These are phyloP conservation scores for Athrips mouffetella DNA, from an alignment of 2,888 invertebrate genomes.

Conservation along the genomic window DNA sequence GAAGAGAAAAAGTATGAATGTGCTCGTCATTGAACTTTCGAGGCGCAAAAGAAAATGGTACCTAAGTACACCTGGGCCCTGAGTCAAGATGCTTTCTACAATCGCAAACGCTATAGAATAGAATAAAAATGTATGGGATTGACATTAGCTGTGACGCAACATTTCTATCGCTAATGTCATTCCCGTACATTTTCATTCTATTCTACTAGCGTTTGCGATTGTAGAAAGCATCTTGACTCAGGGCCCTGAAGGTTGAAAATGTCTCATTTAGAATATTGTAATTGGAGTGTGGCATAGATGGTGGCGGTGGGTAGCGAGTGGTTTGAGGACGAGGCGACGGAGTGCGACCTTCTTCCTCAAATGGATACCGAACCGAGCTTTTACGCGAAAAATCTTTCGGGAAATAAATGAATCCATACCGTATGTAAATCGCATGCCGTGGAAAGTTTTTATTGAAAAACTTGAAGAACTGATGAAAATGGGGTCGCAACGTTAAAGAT, in stretches of 20 bases:
- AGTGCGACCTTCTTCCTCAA: constrained; percentile 62
- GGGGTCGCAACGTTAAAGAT: constrained; percentile 66
- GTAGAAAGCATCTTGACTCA: no score
- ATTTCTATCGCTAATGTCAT: no score
- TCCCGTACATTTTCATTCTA: no score
- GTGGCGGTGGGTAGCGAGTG: constrained; percentile 31
- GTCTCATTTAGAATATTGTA: constrained; percentile 56
- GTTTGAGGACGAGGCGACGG: constrained; percentile 31
- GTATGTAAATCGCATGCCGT: constrained; percentile 73
- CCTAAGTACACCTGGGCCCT: no score
- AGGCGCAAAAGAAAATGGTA: no score
- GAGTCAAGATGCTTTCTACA: no score
- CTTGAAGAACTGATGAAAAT: constrained; percentile 75
- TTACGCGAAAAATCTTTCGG: constrained; percentile 68
- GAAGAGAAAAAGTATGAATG: no score
- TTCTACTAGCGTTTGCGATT: no score
- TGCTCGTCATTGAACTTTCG: no score
- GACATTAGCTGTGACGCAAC: no score
- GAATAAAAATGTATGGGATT: no score
- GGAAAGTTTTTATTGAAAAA: constrained; percentile 78
- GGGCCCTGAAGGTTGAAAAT: background rate
- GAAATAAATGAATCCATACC: constrained; percentile 75
- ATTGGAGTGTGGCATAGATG: constrained; percentile 39
- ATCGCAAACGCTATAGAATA: no score
- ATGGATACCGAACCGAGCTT: constrained; percentile 67